phyloP scores from a whole-genome alignment of 2,797 vertebrate genomes.

The Aphelocoma californica region DNA sequence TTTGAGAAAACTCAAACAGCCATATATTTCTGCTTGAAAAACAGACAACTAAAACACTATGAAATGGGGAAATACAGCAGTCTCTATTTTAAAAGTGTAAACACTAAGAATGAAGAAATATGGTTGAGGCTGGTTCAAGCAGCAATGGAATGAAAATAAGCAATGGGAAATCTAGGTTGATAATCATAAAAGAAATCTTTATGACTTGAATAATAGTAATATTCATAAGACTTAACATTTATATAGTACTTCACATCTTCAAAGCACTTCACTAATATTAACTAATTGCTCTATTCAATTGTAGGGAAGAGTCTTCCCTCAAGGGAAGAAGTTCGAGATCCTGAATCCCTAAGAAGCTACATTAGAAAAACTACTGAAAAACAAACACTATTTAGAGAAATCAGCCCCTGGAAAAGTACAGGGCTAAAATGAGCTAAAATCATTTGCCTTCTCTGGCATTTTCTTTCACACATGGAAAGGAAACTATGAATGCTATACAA shows the following conservation, averaged over 20 bases:
- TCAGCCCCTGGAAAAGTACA: constrained; percentile 21
- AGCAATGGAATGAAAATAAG: constrained; percentile 21
- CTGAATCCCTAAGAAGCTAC: constrained; percentile 34
- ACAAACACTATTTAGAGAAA: constrained; percentile 28
- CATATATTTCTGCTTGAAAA: neutral
- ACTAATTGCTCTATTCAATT: constrained; percentile 55
- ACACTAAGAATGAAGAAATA: neutral
- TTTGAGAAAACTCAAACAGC: constrained; percentile 14
- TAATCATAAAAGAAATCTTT: constrained; percentile 48
- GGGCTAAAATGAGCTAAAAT: neutral
- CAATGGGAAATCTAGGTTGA: constrained; percentile 27
- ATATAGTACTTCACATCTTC: constrained; percentile 52
- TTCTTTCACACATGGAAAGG: neutral
- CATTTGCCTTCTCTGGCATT: neutral
- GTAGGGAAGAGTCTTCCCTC: constrained; percentile 15
- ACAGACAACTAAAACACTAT: neutral
- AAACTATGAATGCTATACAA: neutral
- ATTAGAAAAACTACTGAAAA: constrained; percentile 40
- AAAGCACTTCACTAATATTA: constrained; percentile 52
- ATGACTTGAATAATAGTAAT: constrained; percentile 33
- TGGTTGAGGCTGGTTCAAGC: neutral
- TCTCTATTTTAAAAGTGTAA: neutral
- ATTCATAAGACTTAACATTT: constrained; percentile 54
- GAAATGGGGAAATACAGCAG: neutral
- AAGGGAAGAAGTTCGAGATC: constrained; percentile 21